Base-by-base conservation (phyloP, 1,140 invertebrate species). In the Drosophila setifemur region DNA sequence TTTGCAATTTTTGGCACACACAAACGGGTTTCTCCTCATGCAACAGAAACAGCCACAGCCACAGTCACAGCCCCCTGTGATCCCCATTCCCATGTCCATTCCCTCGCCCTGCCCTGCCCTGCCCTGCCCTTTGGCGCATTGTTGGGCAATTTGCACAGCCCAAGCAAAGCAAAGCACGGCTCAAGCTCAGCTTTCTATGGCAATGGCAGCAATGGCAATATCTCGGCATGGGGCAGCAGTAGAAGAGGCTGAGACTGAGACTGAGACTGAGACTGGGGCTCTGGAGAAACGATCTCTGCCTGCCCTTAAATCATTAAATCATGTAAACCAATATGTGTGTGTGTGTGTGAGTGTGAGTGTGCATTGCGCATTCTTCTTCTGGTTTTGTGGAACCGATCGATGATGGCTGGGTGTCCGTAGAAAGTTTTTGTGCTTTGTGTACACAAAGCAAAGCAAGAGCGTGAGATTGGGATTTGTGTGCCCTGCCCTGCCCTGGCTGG, bases 121-220 rank as follows among this genome's bases (percentile, higher is more conserved):
- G 7, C 11, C 42, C 54, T 11, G 1, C 28, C 26, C 12, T 37
- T 43, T 21, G 39, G 49, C 21, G 28, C 28, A 35, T 57, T 48
- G 40, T 49, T 64, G 42, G 45, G 42, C 57, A 64, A 63, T 72
- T 72, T 73, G 55, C 53, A 55, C 61, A 55, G n/a, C n/a, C n/a
- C n/a, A n/a, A n/a, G n/a, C n/a, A n/a, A n/a, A n/a, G n/a, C n/a
- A n/a, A n/a, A n/a, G n/a, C n/a, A n/a, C n/a, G n/a, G n/a, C n/a
- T n/a, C n/a, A n/a, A n/a, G n/a, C n/a, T n/a, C 73, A 74, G 78
- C 78, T 83, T 83, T 83, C 79, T 83, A 85, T 78, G 78, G 57
- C 33, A 60, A 64, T 57, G 48, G 14, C 26, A 43, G 47, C 8
- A 21, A 49, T 47, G 21, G 40, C 33, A 60, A 64, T 57, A 68